phyloP scores from a whole-genome alignment of 2,113 vertebrate species.

The Neoarius graeffei region DNA sequence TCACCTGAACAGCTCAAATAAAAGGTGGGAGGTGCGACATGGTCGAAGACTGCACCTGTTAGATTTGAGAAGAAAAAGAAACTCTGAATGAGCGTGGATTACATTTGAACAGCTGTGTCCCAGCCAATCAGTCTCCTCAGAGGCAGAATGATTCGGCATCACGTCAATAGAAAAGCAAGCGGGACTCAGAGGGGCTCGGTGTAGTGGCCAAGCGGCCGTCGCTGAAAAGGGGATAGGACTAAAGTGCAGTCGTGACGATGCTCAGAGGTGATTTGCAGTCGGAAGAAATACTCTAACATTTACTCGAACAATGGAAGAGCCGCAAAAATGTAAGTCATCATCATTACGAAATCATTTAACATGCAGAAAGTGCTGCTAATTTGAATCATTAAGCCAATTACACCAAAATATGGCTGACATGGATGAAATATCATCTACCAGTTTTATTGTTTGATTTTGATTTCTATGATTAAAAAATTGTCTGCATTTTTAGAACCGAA shows the following conservation, averaged over 20 bases:
- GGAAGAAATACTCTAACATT: background rate
- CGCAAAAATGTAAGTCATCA: conserved; percentile 33
- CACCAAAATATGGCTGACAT: background rate
- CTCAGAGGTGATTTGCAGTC: background rate
- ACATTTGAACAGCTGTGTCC: background rate
- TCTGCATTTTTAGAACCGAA: background rate
- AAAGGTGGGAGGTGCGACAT: background rate
- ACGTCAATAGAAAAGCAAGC: conserved; percentile 14
- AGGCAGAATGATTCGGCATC: conserved; percentile 11
- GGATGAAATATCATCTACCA: background rate
- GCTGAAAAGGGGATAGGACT: background rate
- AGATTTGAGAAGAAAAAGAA: conserved; percentile 1
- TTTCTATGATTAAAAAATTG: background rate
- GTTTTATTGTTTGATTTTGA: background rate
- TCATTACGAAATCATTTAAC: background rate
- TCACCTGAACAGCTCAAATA: background rate
- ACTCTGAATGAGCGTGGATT: background rate
- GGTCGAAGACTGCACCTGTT: background rate
- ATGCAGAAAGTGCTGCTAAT: background rate
- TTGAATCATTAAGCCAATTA: background rate
- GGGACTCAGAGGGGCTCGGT: background rate
- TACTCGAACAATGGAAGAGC: conserved; percentile 28
- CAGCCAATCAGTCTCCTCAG: conserved; percentile 13
- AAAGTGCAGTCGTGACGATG: background rate
- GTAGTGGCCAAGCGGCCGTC: background rate